Percentiles rank a stretch among this genome's conserved stretches.
These are phyloP conservation scores for Phyllotreta striolata DNA, from an alignment of 2,888 invertebrate species.

Conservation along the genomic window DNA sequence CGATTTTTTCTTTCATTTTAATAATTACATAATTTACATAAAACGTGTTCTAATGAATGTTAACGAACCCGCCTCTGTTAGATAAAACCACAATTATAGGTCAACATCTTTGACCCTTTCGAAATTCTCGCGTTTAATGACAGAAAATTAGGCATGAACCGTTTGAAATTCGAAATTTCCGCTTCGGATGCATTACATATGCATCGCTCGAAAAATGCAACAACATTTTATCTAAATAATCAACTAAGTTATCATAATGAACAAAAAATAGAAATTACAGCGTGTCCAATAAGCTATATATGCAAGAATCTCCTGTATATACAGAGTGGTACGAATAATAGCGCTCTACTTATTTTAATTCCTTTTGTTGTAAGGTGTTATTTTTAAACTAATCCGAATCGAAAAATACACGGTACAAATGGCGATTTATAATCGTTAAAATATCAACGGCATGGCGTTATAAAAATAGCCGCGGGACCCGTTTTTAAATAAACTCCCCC, in stretches of 20 bases:
- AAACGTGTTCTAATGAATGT: too few species aligned
- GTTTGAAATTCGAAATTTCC: slow-evolving; percentile 16
- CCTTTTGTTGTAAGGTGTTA: too few species aligned
- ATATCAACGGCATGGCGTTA: slow-evolving; percentile 3
- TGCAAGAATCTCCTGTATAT: too few species aligned
- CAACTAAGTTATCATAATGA: too few species aligned
- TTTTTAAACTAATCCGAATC: slow-evolving; percentile 1
- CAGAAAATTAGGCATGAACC: slow-evolving; percentile 13
- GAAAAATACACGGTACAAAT: background rate
- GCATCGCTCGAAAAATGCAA: background rate
- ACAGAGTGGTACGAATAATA: too few species aligned
- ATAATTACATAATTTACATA: too few species aligned
- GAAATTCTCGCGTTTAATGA: slow-evolving; percentile 12
- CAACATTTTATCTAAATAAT: too few species aligned
- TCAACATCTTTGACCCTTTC: slow-evolving; percentile 16
- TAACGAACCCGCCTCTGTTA: too few species aligned
- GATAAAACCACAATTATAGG: background rate
- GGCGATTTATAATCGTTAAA: slow-evolving; percentile 8
- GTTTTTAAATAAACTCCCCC: slow-evolving; percentile 6
- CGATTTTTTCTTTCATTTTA: too few species aligned
- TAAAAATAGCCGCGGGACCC: slow-evolving; percentile 13
- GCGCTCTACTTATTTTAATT: too few species aligned
- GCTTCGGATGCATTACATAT: slow-evolving; percentile 1
- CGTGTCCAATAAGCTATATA: too few species aligned
- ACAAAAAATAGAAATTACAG: too few species aligned